phyloP scores from a whole-genome alignment of 2,888 invertebrate genomes.

The Cyrtodaria siliqua region DNA sequence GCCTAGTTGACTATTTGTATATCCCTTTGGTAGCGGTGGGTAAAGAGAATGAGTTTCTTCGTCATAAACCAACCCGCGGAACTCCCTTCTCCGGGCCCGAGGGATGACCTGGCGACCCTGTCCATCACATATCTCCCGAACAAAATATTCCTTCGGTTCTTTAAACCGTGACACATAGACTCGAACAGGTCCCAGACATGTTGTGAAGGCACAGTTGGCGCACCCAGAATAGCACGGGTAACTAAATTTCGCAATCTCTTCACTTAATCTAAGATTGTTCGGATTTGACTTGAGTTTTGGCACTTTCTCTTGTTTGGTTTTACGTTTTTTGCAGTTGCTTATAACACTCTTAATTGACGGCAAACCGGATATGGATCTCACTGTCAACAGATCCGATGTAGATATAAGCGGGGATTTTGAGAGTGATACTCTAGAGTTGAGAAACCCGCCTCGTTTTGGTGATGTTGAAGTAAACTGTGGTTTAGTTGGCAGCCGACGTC shows the following conservation, averaged over 20 bases:
- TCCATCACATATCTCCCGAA: conserved; percentile 53
- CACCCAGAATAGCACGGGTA: conserved; percentile 56
- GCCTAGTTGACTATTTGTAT: conserved; percentile 5
- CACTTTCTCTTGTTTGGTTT: not conserved
- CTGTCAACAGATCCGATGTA: not conserved
- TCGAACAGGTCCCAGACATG: conserved; percentile 57
- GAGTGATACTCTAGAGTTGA: not conserved
- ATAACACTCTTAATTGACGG: not conserved
- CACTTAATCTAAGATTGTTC: too few relatives aligned
- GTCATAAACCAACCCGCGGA: conserved; percentile 60
- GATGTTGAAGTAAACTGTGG: not conserved
- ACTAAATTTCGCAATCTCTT: conserved; percentile 48
- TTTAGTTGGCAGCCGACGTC: not conserved
- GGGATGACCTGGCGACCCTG: conserved; percentile 54
- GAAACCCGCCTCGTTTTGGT: not conserved
- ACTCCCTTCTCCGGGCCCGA: conserved; percentile 41
- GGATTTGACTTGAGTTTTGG: too few relatives aligned
- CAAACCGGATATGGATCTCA: not conserved
- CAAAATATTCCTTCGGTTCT: conserved; percentile 29
- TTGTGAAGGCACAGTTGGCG: conserved; percentile 50
- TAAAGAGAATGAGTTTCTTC: conserved; percentile 53
- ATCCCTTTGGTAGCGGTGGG: conserved; percentile 49
- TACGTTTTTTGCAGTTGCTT: not conserved
- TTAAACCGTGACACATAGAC: conserved; percentile 51
- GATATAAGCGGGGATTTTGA: not conserved